These are phyloP conservation scores for Hydropsyche tenuis DNA, from an alignment of 1,140 invertebrate species.

Conservation along the genomic window DNA sequence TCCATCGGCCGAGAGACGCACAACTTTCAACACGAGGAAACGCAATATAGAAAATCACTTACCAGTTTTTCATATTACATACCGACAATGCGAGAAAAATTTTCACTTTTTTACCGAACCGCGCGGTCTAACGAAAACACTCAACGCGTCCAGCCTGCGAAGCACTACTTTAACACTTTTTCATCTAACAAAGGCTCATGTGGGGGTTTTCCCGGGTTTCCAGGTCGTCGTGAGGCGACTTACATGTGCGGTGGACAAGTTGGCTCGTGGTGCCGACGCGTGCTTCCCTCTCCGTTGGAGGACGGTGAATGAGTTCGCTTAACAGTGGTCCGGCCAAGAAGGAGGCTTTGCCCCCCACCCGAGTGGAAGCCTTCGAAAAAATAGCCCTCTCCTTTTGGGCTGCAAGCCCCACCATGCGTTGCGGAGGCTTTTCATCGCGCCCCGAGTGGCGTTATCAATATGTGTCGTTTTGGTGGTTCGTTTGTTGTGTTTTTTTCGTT, in stretches of 20 bases:
- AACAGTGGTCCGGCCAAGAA: conserved; percentile 27
- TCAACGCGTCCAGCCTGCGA: not conserved
- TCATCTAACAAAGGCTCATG: too few species aligned
- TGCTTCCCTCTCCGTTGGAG: conserved; percentile 26
- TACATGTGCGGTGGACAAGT: conserved; percentile 14
- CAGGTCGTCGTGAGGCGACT: too few species aligned
- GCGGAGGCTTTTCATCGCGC: not conserved
- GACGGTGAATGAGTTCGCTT: conserved; percentile 37
- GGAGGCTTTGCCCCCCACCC: conserved; percentile 41
- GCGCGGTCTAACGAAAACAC: too few species aligned
- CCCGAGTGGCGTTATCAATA: too few species aligned
- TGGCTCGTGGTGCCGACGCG: conserved; percentile 19
- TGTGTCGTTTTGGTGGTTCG: too few species aligned
- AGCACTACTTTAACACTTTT: too few species aligned
- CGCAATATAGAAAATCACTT: conserved; percentile 23
- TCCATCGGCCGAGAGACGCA: conserved; percentile 37
- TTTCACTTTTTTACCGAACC: conserved; percentile 28
- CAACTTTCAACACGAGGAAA: conserved; percentile 43
- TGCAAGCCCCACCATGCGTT: too few species aligned
- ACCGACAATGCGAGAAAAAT: not conserved
- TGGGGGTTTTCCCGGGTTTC: too few species aligned
- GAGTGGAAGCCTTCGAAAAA: conserved; percentile 10
- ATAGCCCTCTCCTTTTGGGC: conserved; percentile 32
- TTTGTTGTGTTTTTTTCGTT: too few species aligned
- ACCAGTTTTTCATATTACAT: not conserved